Evolutionary conservation across 2,797 vertebrate species (phyloP), one percentile per base, ranked within the genome.

Genomic region (Myotis pilosus): DNA sequence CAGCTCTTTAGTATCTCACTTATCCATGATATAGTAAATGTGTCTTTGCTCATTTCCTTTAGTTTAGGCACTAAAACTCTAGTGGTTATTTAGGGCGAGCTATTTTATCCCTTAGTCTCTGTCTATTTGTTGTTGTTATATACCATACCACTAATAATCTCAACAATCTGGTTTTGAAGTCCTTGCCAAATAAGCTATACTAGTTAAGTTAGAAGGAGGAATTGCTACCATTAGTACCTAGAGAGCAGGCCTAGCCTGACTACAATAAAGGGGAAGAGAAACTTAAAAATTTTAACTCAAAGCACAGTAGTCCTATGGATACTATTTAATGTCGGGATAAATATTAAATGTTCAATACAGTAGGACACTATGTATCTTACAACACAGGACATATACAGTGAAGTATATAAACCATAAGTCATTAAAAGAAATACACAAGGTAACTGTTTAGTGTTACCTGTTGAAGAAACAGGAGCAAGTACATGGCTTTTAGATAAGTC

Each of bases 401-500:
- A 78, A 79, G 16, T 91, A 64, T 92, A 64, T 85, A 94, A 85
- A 92, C 51, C 36, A 4, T 69, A 55, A 78, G 53, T 83, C 74
- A 91, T 88, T 87, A 80, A 84, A 75, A 87, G 84, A 89, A 51
- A 68, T 10, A 66, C 41, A 49, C 25, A 76, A 62, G 51, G 36
- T 72, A 95, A 71, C 76, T 86, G 13, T 85, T 41, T 25, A 69
- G 23, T 96, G 19, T 87, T 83, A 79, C 44, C 68, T 88, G 0
- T 90, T 85, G 90, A 78, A 92, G 81, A 94, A 92, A 92, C 23
- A 71, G 68, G 68, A 96, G 80, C 78, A 83, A 84, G 95, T 93
- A 47, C 11, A 7, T 76, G 36, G 30, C 53, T 94, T 93, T 91
- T 83, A 79, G 88, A 12, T 36, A 94, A 93, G 75, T 92, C 69